Evolutionary conservation across 2,113 vertebrate genomes (phyloP).

Genomic region (Strix uralensis): DNA sequence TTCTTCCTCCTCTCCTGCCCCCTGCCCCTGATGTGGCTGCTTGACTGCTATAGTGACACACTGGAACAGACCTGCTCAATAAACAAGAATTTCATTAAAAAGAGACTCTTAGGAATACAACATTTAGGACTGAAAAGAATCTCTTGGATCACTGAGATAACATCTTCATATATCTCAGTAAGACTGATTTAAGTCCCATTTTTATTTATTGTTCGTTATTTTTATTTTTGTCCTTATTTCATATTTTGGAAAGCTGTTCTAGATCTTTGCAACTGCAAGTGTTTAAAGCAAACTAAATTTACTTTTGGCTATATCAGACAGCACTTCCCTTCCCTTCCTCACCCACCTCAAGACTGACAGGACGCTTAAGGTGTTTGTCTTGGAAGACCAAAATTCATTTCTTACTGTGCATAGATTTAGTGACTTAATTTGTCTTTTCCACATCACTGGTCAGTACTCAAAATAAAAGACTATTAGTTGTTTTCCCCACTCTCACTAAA

Average conservation of each 20-base stretch:
- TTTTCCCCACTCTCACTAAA: neutral
- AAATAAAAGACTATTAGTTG: neutral
- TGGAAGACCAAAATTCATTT: neutral
- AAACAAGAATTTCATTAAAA: neutral
- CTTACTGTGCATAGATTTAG: neutral
- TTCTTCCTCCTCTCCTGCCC: neutral
- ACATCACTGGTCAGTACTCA: neutral
- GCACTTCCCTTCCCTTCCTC: neutral
- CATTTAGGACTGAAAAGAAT: neutral
- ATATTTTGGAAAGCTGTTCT: neutral
- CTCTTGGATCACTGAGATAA: neutral
- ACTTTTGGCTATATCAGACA: neutral
- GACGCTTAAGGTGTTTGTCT: neutral
- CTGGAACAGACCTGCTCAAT: neutral
- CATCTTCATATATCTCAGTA: neutral
- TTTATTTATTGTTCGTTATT: neutral
- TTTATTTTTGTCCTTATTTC: neutral
- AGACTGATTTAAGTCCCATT: neutral
- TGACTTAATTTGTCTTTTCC: conserved; percentile 5
- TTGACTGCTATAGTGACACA: neutral
- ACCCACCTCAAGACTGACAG: neutral
- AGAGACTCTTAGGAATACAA: neutral
- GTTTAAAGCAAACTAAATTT: neutral
- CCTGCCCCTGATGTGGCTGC: neutral
- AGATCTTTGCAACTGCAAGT: neutral